These are phyloP conservation scores for Melitaea cinxia DNA, from an alignment of 1,140 invertebrate species.

Conservation along the genomic window DNA sequence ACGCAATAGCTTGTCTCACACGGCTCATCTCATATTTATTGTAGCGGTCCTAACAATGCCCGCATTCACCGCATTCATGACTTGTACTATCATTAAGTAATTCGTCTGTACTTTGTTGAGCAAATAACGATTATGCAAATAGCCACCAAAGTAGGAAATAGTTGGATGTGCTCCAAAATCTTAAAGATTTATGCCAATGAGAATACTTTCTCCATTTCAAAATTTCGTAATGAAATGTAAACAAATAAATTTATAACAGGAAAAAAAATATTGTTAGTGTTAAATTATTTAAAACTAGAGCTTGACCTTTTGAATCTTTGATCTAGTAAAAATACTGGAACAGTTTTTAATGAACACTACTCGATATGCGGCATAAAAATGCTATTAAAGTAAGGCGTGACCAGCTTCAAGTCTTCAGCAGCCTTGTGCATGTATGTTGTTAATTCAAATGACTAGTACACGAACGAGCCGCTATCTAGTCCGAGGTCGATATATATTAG, in stretches of 20 bases:
- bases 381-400: conserved; percentile 26
- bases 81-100: conserved; percentile 32
- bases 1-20: conserved; percentile 24
- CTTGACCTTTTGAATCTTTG: neutral
- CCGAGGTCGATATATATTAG: conserved; percentile 40
- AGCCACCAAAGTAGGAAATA: conserved; percentile 20
- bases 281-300: neutral
- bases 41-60: conserved; percentile 29
- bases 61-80: conserved; percentile 26
- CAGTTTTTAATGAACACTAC: neutral
- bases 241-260: neutral
- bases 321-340: conserved; percentile 3
- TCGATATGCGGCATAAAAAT: conserved; percentile 8
- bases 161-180: conserved; percentile 24
- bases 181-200: conserved; percentile 18
- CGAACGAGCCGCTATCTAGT: conserved; percentile 31
- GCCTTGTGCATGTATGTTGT: conserved; percentile 28
- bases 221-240: neutral
- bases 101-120: conserved; percentile 29
- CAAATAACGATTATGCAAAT: conserved; percentile 35
- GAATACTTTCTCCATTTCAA: neutral
- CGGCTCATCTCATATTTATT: conserved; percentile 21
- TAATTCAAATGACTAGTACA: conserved; percentile 31
- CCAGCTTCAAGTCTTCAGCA: conserved; percentile 33
- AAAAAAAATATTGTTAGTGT: conserved; percentile 2